A percentile compares a stretch with the other conserved stretches of the same genome.
Evolutionary conservation across 2,888 invertebrate genomes (phyloP).

Genomic region (Drosophila helvetica): DNA sequence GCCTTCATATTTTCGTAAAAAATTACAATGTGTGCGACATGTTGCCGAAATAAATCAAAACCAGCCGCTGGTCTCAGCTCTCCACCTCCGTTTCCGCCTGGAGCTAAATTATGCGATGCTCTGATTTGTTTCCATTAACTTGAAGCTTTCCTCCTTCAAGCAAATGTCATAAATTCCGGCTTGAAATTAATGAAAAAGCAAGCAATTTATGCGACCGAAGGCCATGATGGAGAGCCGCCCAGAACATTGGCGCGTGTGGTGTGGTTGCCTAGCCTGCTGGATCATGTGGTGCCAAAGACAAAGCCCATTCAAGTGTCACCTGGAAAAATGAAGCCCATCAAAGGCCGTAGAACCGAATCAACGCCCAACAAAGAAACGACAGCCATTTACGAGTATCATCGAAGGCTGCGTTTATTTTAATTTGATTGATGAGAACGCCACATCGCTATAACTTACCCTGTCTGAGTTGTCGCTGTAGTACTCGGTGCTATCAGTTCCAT

Average conservation of each 20-base stretch:
- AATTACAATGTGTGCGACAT: constrained; percentile 70
- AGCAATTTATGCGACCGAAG: constrained; percentile 48
- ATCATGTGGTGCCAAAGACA: constrained; percentile 2
- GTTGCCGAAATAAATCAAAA: constrained; percentile 70
- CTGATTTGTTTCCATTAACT: constrained; percentile 65
- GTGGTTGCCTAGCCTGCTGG: constrained; percentile 15
- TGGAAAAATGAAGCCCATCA: constrained; percentile 57
- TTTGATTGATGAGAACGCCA: constrained; percentile 68
- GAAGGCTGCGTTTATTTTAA: constrained; percentile 59
- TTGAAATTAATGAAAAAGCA: constrained; percentile 63
- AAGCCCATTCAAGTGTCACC: constrained; percentile 41
- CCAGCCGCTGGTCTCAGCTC: background rate
- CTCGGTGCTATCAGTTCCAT: too few relatives aligned
- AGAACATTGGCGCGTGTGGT: background rate
- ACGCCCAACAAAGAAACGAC: constrained; percentile 36
- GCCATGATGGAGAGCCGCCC: constrained; percentile 6
- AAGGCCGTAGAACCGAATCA: constrained; percentile 21
- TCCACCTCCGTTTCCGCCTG: background rate
- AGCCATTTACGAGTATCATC: constrained; percentile 47
- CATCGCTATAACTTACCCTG: background rate
- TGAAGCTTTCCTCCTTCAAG: constrained; percentile 23
- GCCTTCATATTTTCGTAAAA: constrained; percentile 56
- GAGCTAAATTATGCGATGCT: constrained; percentile 47
- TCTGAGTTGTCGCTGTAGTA: too few relatives aligned
- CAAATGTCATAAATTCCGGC: constrained; percentile 56